A percentile compares a stretch with the other conserved stretches of the same genome.
These are phyloP conservation scores for Perca flavescens DNA, from an alignment of 2,113 vertebrate genomes.

Conservation along the genomic window DNA sequence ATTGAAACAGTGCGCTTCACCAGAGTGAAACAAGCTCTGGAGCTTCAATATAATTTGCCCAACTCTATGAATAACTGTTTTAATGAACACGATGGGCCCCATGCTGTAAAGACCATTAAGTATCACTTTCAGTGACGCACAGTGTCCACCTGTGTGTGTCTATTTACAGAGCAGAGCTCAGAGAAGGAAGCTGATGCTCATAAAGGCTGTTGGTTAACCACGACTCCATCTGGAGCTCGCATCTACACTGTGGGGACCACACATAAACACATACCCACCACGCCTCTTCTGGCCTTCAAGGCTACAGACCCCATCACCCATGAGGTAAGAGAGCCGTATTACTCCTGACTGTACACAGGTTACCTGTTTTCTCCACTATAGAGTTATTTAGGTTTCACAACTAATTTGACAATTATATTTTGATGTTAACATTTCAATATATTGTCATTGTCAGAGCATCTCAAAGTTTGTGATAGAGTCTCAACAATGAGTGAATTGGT, in stretches of 20 bases:
- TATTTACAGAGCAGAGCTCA: conserved; percentile 55
- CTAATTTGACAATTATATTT: not conserved
- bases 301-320: conserved; percentile 89
- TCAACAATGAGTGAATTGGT: not conserved
- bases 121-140: not conserved
- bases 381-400: not conserved
- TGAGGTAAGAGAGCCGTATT: conserved; percentile 80
- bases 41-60: too few species aligned
- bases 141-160: not conserved
- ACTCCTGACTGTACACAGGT: not conserved
- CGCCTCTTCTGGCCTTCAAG: conserved; percentile 81
- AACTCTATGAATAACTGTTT: too few species aligned
- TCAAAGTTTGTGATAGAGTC: not conserved
- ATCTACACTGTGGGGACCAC: conserved; percentile 85
- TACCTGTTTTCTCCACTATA: not conserved
- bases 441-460: not conserved
- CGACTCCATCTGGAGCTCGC: conserved; percentile 86
- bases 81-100: not conserved
- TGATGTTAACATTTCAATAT: not conserved
- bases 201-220: conserved; percentile 90
- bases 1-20: too few species aligned
- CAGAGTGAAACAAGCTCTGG: too few species aligned
- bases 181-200: conserved; percentile 26
- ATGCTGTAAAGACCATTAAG: not conserved
- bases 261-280: conserved; percentile 69